Conservation (phyloP, 2,888 invertebrate genomes). For the Podotricha telesiphe region DNA sequence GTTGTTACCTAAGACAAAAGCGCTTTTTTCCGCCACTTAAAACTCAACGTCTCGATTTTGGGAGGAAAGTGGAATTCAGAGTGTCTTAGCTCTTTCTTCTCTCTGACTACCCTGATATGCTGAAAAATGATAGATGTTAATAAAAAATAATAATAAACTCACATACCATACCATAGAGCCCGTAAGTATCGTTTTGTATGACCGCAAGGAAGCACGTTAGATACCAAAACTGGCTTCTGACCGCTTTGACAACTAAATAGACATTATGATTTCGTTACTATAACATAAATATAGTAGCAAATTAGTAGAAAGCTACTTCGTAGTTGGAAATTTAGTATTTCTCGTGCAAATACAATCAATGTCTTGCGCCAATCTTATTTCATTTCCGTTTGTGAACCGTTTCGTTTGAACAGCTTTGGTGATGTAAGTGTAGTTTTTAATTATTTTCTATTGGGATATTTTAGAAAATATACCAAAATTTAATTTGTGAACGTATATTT, state of each 20-base stretch:
- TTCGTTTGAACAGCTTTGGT: too few relatives aligned
- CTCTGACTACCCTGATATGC: too few relatives aligned
- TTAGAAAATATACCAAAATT: too few relatives aligned
- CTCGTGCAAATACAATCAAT: slow-evolving; percentile 5
- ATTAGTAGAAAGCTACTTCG: background rate
- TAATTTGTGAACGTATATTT: too few relatives aligned
- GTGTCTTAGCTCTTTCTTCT: too few relatives aligned
- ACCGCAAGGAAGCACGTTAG: slow-evolving; percentile 30
- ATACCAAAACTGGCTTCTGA: slow-evolving; percentile 31
- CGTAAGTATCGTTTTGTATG: slow-evolving; percentile 21
- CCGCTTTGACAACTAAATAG: slow-evolving; percentile 26
- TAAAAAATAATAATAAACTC: background rate
- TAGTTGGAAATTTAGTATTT: background rate
- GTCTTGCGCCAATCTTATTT: background rate
- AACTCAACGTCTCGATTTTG: too few relatives aligned
- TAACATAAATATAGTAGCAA: background rate
- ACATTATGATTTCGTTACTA: background rate
- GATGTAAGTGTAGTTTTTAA: too few relatives aligned
- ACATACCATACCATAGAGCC: background rate
- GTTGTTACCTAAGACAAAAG: too few relatives aligned
- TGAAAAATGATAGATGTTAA: too few relatives aligned
- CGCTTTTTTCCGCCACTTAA: too few relatives aligned
- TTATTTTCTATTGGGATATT: too few relatives aligned
- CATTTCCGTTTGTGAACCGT: background rate
- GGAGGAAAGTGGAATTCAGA: too few relatives aligned